phyloP scores from a whole-genome alignment of 2,113 vertebrate species.

The Nibea coibor region DNA sequence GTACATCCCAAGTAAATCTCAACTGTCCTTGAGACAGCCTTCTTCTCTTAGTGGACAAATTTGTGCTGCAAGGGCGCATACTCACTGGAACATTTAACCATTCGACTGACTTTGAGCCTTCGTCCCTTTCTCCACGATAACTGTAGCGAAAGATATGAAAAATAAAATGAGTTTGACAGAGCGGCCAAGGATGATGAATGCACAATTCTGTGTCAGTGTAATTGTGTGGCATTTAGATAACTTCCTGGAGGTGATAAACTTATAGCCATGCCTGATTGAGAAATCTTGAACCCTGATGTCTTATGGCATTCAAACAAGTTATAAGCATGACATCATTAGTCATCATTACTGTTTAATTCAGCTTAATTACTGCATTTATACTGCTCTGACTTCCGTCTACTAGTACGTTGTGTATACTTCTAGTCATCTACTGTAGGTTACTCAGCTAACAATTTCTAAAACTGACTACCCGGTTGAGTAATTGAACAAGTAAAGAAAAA shows the following conservation, averaged over 20 bases:
- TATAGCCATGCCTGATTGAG: constrained; percentile 47
- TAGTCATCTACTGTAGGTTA: constrained; percentile 39
- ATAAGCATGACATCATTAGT: constrained; percentile 28
- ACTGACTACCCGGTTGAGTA: constrained; percentile 30
- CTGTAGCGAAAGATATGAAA: constrained; percentile 52
- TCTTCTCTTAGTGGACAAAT: constrained; percentile 42
- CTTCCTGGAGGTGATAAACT: constrained; percentile 30
- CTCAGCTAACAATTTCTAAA: constrained; percentile 43
- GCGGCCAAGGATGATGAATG: constrained; percentile 58
- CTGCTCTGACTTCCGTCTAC: constrained; percentile 41
- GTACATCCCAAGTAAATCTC: constrained; percentile 51
- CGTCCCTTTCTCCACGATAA: constrained; percentile 34
- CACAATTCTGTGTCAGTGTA: constrained; percentile 50
- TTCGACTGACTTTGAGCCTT: constrained; percentile 52
- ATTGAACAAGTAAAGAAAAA: constrained; percentile 31
- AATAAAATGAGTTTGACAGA: constrained; percentile 58
- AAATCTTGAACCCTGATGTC: constrained; percentile 36
- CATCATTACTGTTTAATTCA: constrained; percentile 30
- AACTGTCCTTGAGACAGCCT: constrained; percentile 60
- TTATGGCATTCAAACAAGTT: constrained; percentile 9
- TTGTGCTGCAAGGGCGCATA: constrained; percentile 43
- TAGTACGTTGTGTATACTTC: constrained; percentile 38
- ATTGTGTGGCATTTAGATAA: constrained; percentile 49
- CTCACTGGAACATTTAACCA: constrained; percentile 45
- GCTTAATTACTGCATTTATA: constrained; percentile 52